Evolutionary conservation across 2,113 vertebrate genomes (phyloP).

Genomic region (Zosterops borbonicus): DNA sequence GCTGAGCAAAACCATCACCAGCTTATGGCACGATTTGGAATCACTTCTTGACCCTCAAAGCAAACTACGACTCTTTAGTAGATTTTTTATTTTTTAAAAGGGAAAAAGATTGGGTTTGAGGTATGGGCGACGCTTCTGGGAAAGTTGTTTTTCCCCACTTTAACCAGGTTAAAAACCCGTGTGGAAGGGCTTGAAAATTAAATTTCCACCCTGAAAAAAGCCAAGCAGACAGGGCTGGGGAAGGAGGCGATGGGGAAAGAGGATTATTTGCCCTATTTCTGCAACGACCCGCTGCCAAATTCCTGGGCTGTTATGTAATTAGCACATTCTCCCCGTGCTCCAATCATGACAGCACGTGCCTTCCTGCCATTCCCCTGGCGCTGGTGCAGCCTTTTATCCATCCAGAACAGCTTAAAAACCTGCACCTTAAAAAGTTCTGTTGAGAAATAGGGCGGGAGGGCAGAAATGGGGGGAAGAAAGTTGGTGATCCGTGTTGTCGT

Average conservation of each 20-base stretch:
- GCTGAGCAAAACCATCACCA: no score
- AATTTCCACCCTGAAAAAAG: not conserved
- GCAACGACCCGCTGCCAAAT: not conserved
- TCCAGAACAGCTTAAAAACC: not conserved
- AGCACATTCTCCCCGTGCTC: not conserved
- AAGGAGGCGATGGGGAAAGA: not conserved
- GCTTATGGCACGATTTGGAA: not conserved
- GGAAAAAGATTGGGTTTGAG: not conserved
- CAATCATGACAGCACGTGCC: constrained; percentile 43
- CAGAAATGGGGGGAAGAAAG: not conserved
- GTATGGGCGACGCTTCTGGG: not conserved
- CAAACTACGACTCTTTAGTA: not conserved
- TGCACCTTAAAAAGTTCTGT: not conserved
- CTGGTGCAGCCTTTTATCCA: not conserved
- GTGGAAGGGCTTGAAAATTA: not conserved
- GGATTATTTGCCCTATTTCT: constrained; percentile 57
- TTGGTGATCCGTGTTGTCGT: not conserved
- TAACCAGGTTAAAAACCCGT: not conserved
- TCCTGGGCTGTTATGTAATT: constrained; percentile 43
- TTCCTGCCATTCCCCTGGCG: constrained; percentile 27
- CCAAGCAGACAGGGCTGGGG: not conserved
- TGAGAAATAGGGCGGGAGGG: not conserved
- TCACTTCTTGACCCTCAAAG: not conserved
- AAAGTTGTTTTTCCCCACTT: not conserved
- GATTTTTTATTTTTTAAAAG: no score